Percentiles rank a stretch among this genome's conserved stretches.
Evolutionary conservation across 2,888 invertebrate species (phyloP).

Genomic region (Drosophila putrida): DNA sequence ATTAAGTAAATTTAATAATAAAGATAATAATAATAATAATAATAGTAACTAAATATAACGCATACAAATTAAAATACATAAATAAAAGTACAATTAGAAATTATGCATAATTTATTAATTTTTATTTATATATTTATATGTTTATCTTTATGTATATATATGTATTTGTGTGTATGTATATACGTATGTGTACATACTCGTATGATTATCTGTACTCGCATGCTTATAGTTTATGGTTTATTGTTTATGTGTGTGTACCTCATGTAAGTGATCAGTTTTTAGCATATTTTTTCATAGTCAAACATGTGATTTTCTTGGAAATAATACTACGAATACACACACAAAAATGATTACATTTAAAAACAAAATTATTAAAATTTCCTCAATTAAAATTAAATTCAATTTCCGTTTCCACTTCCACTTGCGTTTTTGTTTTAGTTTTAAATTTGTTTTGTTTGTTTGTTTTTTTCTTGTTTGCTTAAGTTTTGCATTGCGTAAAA

Average conservation of each 20-base stretch:
- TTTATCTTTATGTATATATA: constrained; percentile 53
- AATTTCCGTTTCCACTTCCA: constrained; percentile 14
- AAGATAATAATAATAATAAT: constrained; percentile 65
- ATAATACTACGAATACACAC: constrained; percentile 82
- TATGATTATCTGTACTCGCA: constrained; percentile 49
- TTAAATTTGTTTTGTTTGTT: constrained; percentile 25
- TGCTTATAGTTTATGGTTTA: constrained; percentile 29
- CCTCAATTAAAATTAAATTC: constrained; percentile 42
- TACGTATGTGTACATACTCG: constrained; percentile 40
- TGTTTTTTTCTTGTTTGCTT: constrained; percentile 34
- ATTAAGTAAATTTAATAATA: constrained; percentile 82
- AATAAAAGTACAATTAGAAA: constrained; percentile 73
- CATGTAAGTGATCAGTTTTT: constrained; percentile 12
- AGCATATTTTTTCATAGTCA: constrained; percentile 49
- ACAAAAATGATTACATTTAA: constrained; percentile 44
- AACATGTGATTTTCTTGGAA: constrained; percentile 69
- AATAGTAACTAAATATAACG: constrained; percentile 81
- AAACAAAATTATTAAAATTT: constrained; percentile 55
- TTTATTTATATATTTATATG: constrained; percentile 55
- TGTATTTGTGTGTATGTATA: constrained; percentile 44
- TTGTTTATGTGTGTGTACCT: constrained; percentile 27
- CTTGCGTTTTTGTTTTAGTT: constrained; percentile 31
- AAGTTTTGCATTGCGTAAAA: constrained; percentile 72
- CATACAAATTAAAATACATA: constrained; percentile 77
- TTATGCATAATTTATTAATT: constrained; percentile 72